Percentiles rank a stretch among this genome's conserved stretches.
Evolutionary conservation across 2,888 invertebrate species (phyloP).

Genomic region (Trissolcus brochymenae): DNA sequence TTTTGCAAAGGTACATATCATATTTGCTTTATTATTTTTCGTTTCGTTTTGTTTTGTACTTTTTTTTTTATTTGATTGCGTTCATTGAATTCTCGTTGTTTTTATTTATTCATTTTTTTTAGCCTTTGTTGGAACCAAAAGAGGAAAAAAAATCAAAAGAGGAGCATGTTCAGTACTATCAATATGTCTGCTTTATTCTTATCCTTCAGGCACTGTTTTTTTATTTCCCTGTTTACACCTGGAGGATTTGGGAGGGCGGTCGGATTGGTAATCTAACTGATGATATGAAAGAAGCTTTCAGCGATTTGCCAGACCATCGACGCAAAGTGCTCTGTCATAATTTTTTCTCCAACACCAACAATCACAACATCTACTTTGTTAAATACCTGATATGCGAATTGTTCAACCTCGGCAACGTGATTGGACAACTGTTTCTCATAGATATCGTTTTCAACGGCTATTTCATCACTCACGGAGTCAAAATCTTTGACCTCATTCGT

Average conservation of each 20-base stretch:
- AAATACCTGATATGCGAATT: slow-evolving; percentile 93
- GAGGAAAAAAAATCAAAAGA: slow-evolving; percentile 84
- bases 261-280: slow-evolving; percentile 12
- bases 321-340: slow-evolving; percentile 90
- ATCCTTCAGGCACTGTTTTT: slow-evolving; percentile 40
- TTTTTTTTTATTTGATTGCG: not conserved
- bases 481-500: slow-evolving; percentile 92
- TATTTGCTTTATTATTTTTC: not conserved
- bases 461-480: slow-evolving; percentile 93
- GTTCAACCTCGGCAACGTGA: slow-evolving; percentile 91
- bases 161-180: slow-evolving; percentile 95
- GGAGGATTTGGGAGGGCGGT: slow-evolving; percentile 42
- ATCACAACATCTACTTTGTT: slow-evolving; percentile 92
- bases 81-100: not conserved
- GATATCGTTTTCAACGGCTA: slow-evolving; percentile 93
- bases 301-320: slow-evolving; percentile 78
- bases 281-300: slow-evolving; percentile 11
- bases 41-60: too few species aligned
- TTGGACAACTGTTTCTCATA: slow-evolving; percentile 94
- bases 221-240: slow-evolving; percentile 34
- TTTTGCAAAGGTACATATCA: not conserved
- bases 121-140: slow-evolving; percentile 81
- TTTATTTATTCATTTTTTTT: not conserved
- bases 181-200: slow-evolving; percentile 90
- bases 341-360: slow-evolving; percentile 86